Base-by-base conservation (phyloP, 2,888 invertebrate genomes). In the Drosophila pegasa region DNA sequence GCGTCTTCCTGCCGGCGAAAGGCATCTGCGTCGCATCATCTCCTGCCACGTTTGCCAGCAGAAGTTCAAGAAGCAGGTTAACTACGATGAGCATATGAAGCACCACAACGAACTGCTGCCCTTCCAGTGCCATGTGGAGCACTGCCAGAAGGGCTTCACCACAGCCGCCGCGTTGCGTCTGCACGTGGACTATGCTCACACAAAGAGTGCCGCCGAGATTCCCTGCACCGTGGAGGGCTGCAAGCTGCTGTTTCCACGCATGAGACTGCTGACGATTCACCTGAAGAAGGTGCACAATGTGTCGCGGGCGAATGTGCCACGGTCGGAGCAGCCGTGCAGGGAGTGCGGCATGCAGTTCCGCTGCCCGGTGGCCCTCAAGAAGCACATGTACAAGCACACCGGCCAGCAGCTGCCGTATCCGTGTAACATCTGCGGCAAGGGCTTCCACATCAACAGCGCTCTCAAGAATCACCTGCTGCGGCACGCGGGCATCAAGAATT, bases 401-500 rank as follows among this genome's bases (percentile, higher is more conserved):
- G 91, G 92, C 2, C 76, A 92, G 43, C 85, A 90, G 54, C 52
- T 91, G 31, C 91, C 92, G 2, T 91, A 89, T 63, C 90, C 91
- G 0, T 91, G 91, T 50, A 89, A 89, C 40, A 90, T 91, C 9
- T 91, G 91, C 22, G 90, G 91, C 31, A 91, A 91, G 47, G 88
- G 90, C 9, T 91, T 91, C 31, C 90, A 91, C 37, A 91, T 91
- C 1, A 91, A 90, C 12, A 89, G 91, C 25, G 92, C 92, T 0
- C 71, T 92, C 0, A 92, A 91, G 57, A 91, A 91, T 45, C 92
- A 91, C 74, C 71, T 91, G 20, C 87, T 91, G 52, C 89, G 91
- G 0, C 91, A 91, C 52, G 90, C 91, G 0, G 92, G 92, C 8
- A 91, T 92, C 31, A 91, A 91, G 58, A 91, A 91, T 66, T 91